Base-by-base conservation (phyloP, 1,140 invertebrate genomes). In the Mya arenaria region DNA sequence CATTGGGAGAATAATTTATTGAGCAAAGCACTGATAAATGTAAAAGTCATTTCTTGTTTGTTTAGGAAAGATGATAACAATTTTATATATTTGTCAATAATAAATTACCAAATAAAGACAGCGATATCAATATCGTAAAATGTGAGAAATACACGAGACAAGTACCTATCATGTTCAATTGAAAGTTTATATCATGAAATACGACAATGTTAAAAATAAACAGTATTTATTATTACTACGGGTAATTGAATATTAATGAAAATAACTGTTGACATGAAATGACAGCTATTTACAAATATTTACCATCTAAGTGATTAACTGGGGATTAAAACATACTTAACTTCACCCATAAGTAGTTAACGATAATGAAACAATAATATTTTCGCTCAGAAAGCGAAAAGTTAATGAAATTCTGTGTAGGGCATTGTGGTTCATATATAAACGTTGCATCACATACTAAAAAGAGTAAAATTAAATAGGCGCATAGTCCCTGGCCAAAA, bases 11-110 rank as follows among this genome's bases (percentile, higher is more conserved):
- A n/a, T n/a, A n/a, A n/a, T 36, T 52, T 10, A 36, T 34, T 56
- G 48, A 17, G 17, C 41, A 39, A 23, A 52, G 37, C n/a, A 4
- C 56, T n/a, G 15, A 30, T 55, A 56, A 72, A 44, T 72, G 69
- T 72, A 72, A 68, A 72, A 72, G 69, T 55, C 52, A 72, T 32
- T 52, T 30, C 19, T 23, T 52, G 69, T 58, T 72, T 72, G 69
- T 72, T 56, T 52, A 55, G 44, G 28, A 8, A 30, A 55, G 37
- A 23, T 28, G 71, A 74, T 74, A 60, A 28, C 32, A 15, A 48
- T 56, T 75, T 62, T 62, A 34, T 65, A 48, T 60, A 39, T 62
- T 75, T 75, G 58, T 41, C 37, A 58, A 75, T 48, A 13, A 75
- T 75, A 63, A 75, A 75, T 48, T 60, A 41, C 62, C 41, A 63